A percentile compares a stretch with the other conserved stretches of the same genome.
These are phyloP conservation scores for Strix occidentalis DNA, from an alignment of 2,797 vertebrate genomes.

Conservation along the genomic window DNA sequence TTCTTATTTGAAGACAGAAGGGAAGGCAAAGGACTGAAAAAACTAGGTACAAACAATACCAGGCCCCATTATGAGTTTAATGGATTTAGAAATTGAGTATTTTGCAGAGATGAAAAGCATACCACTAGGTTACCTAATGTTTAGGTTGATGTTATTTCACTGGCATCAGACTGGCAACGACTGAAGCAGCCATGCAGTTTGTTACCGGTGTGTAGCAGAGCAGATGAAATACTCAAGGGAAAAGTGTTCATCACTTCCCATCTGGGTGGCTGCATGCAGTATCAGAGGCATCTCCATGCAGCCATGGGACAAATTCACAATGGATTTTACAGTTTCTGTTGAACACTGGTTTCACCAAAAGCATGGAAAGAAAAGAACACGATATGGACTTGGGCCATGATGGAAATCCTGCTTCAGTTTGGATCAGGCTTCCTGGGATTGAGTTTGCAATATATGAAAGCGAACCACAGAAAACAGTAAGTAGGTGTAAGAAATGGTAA, in stretches of 20 bases:
- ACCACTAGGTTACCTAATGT: accelerated
- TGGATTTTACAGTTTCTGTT: neutral
- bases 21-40: neutral
- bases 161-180: neutral
- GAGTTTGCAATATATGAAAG: neutral
- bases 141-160: neutral
- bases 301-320: neutral
- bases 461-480: neutral
- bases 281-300: neutral
- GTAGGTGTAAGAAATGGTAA: neutral
- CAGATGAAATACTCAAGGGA: neutral
- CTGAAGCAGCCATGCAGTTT: neutral
- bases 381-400: accelerated
- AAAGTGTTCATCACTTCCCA: neutral
- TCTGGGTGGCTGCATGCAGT: too few relatives aligned
- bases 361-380: neutral
- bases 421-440: neutral
- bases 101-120: neutral
- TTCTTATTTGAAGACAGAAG: neutral
- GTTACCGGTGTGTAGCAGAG: neutral
- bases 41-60: neutral
- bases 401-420: neutral
- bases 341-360: neutral
- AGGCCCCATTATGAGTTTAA: neutral
- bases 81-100: neutral